A percentile compares a stretch with the other conserved stretches of the same genome.
These are phyloP conservation scores for Camelus bactrianus DNA, from an alignment of 2,113 vertebrate genomes.

Conservation along the genomic window DNA sequence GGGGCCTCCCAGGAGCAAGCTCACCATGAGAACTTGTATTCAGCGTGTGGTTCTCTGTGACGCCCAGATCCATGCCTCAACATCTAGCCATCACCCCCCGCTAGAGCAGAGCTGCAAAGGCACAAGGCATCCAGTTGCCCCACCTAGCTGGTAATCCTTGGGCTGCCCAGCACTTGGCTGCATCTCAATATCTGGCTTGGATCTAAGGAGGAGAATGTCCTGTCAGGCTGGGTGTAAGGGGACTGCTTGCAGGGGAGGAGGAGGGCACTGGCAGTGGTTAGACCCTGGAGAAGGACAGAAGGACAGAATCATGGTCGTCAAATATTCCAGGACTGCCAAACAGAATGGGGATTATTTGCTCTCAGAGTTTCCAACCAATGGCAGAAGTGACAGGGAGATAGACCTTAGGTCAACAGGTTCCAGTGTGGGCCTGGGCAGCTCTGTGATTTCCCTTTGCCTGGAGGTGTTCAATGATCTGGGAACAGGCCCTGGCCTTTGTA, in stretches of 20 bases:
- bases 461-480: background rate
- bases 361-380: background rate
- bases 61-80: background rate
- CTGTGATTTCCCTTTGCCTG: background rate
- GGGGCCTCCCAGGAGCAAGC: background rate
- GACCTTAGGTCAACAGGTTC: background rate
- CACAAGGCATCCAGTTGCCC: fast-evolving
- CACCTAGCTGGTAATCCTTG: constrained; percentile 97
- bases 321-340: background rate
- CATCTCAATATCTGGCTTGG: constrained; percentile 99
- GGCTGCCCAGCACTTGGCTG: constrained; percentile 95
- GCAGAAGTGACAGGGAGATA: background rate
- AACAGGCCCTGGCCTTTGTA: background rate
- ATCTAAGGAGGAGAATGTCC: constrained; percentile 85
- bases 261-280: background rate
- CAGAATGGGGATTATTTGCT: background rate
- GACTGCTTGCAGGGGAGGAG: background rate
- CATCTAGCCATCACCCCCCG: background rate
- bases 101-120: fast-evolving
- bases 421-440: background rate
- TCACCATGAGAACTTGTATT: background rate
- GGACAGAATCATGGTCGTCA: background rate
- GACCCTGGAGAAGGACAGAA: background rate
- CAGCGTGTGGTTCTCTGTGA: background rate
- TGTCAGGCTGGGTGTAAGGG: background rate